phyloP scores from a whole-genome alignment of 2,797 vertebrate species.

The Lagocephalus sceleratus region DNA sequence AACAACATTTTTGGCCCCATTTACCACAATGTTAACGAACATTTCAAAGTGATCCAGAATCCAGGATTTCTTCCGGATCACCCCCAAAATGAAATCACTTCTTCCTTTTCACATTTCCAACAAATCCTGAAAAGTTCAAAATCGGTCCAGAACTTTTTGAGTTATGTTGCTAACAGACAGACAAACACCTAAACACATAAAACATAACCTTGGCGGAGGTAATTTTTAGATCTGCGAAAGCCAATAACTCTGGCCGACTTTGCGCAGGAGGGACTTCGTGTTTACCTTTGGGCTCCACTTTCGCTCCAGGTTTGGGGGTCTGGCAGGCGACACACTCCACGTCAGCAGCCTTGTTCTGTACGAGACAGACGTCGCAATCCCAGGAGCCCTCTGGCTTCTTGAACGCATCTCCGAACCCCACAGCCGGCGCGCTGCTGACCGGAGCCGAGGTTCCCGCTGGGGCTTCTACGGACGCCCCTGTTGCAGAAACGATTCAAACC shows the following conservation, averaged over 20 bases:
- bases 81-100: too few relatives aligned
- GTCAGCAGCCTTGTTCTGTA: constrained; percentile 83
- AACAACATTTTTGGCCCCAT: too few relatives aligned
- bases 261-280: neutral
- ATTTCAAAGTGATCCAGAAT: too few relatives aligned
- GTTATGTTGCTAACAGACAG: too few relatives aligned
- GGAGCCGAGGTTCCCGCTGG: constrained; percentile 42
- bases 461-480: constrained; percentile 5
- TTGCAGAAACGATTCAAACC: neutral
- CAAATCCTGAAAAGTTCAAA: too few relatives aligned
- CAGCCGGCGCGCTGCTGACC: constrained; percentile 60
- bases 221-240: neutral
- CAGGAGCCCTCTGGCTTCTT: constrained; percentile 90
- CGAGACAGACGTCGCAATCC: constrained; percentile 85
- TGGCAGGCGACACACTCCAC: constrained; percentile 84
- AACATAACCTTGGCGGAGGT: too few relatives aligned
- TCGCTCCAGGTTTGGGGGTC: constrained; percentile 81
- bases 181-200: too few relatives aligned
- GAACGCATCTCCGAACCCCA: constrained; percentile 86
- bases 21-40: too few relatives aligned
- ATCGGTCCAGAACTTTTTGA: too few relatives aligned
- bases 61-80: too few relatives aligned
- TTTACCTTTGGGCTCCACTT: constrained; percentile 85
- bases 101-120: too few relatives aligned
- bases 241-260: neutral